A percentile compares a stretch with the other conserved stretches of the same genome.
Conservation (phyloP, 2,797 vertebrate genomes). For the Centroberyx gerrardi region DNA sequence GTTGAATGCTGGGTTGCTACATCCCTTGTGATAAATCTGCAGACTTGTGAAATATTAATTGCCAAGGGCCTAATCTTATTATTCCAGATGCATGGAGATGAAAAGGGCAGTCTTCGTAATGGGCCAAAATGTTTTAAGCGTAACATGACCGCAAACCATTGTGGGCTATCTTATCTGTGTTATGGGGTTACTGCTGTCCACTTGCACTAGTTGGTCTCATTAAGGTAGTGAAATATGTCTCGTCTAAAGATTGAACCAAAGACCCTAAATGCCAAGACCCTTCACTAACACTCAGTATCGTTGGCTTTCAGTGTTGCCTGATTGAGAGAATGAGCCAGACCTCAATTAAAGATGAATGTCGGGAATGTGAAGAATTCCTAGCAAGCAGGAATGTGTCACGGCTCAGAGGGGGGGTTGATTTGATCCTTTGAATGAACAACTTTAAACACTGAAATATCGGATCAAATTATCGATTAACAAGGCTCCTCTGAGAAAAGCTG, state of each 20-base stretch:
- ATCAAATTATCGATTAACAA: constrained; percentile 12
- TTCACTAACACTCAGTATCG: constrained; percentile 28
- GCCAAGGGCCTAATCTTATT: constrained; percentile 44
- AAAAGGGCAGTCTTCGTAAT: constrained; percentile 26
- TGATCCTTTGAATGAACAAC: constrained; percentile 22
- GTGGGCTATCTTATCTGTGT: constrained; percentile 1
- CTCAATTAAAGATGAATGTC: constrained; percentile 74
- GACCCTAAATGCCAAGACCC: not conserved
- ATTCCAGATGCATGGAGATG: constrained; percentile 56
- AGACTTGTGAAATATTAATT: constrained; percentile 34
- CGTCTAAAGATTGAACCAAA: not conserved
- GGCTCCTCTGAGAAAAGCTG: not conserved
- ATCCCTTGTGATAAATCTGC: constrained; percentile 10
- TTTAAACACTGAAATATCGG: constrained; percentile 8
- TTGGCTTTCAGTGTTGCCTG: constrained; percentile 24
- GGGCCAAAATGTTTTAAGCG: constrained; percentile 18
- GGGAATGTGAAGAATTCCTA: constrained; percentile 78
- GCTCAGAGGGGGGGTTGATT: constrained; percentile 40
- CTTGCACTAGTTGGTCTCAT: not conserved
- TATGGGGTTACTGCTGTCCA: not conserved
- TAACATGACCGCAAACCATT: constrained; percentile 18
- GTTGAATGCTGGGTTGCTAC: not conserved
- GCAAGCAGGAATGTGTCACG: constrained; percentile 43
- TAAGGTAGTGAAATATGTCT: constrained; percentile 17
- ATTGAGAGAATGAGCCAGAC: constrained; percentile 56